phyloP scores from a whole-genome alignment of 2,797 vertebrate species.

The Gymnothorax reevesii region DNA sequence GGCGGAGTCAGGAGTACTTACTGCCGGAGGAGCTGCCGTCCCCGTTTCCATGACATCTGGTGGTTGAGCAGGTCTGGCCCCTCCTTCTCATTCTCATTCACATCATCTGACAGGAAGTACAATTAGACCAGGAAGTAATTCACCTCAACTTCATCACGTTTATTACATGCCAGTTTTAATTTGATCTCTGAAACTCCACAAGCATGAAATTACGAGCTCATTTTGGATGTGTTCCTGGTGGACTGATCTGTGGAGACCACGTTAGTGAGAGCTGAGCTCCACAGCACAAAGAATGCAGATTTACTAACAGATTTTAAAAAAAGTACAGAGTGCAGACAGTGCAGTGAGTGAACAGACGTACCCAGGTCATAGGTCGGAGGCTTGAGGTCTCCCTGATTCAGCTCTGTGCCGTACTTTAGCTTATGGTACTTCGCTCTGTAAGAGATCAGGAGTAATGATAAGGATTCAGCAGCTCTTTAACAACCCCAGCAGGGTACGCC shows the following conservation, averaged over 20 bases:
- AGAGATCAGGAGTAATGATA: constrained; percentile 32
- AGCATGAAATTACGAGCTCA: background rate
- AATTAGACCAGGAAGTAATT: constrained; percentile 49
- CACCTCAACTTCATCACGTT: background rate
- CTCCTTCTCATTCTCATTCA: constrained; percentile 90
- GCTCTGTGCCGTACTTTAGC: constrained; percentile 96
- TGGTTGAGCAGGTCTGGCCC: constrained; percentile 86
- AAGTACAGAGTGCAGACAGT: too few species aligned
- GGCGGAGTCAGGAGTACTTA: constrained; percentile 66
- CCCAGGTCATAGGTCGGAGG: constrained; percentile 97
- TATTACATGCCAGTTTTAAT: background rate
- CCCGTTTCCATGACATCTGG: constrained; percentile 98
- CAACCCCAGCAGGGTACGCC: background rate
- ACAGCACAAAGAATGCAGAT: too few species aligned
- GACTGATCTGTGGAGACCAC: background rate
- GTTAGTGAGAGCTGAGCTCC: too few species aligned
- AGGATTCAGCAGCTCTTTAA: background rate
- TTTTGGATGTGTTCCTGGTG: background rate
- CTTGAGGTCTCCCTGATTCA: constrained; percentile 98
- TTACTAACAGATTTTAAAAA: too few species aligned
- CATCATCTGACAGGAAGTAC: constrained; percentile 82
- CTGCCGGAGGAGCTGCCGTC: constrained; percentile 95
- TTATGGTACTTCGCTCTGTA: constrained; percentile 97
- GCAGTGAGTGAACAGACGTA: constrained; percentile 68
- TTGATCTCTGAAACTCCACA: background rate